These are phyloP conservation scores for Cheilosia impressa DNA, from an alignment of 2,888 invertebrate species.

Conservation along the genomic window DNA sequence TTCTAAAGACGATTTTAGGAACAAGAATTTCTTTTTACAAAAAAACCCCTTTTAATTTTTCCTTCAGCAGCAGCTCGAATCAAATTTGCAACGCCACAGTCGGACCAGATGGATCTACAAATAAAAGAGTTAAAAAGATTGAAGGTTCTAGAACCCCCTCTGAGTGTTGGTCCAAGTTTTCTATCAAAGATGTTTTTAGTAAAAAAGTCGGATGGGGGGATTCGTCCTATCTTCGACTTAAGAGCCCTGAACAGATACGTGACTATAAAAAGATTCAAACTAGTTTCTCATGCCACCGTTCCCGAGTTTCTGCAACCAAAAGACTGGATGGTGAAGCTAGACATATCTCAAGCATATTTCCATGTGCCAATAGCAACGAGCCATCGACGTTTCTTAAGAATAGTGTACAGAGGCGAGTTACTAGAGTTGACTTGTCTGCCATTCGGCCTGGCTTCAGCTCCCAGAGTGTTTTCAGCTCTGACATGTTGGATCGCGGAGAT, in stretches of 20 bases:
- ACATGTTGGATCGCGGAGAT: conserved; percentile 42
- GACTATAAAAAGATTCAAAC: no score
- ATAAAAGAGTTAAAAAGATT: neutral
- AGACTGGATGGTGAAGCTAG: neutral
- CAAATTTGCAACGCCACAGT: conserved; percentile 13
- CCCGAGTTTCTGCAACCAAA: conserved; percentile 3
- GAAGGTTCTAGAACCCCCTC: conserved; percentile 7
- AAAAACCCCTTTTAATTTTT: conserved; percentile 1
- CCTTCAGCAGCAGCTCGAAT: neutral
- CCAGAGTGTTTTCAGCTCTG: conserved; percentile 7
- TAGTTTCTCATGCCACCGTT: conserved; percentile 6
- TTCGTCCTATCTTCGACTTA: conserved; percentile 15
- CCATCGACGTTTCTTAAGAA: no score
- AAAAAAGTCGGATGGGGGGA: neutral
- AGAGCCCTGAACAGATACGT: no score
- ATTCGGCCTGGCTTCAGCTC: conserved; percentile 10
- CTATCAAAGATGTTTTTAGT: conserved; percentile 24
- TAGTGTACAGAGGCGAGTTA: no score
- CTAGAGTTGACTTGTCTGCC: conserved; percentile 10
- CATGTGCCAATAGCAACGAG: no score
- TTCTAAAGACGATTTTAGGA: conserved; percentile 10
- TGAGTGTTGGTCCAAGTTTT: conserved; percentile 19
- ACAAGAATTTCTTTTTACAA: conserved; percentile 5
- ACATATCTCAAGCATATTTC: neutral
- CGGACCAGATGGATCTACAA: conserved; percentile 5